Percentiles rank a stretch among this genome's conserved stretches.
Evolutionary conservation across 1,140 invertebrate genomes (phyloP).

Genomic region (Archegozetes longisetosus): DNA sequence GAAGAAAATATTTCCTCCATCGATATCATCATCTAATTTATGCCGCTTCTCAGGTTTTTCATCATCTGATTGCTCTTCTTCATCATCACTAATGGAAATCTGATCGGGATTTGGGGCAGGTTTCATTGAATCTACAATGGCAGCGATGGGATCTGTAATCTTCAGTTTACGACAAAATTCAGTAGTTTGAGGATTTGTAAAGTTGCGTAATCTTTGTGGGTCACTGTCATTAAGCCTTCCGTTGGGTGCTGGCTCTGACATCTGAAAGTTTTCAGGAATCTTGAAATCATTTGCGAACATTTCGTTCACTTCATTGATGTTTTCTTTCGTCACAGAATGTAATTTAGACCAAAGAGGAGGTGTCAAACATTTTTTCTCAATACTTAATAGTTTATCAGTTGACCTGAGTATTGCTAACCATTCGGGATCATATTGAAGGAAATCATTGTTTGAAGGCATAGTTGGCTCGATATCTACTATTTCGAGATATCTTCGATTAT

Average conservation of each 20-base stretch:
- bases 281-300: slow-evolving; percentile 47
- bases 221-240: slow-evolving; percentile 27
- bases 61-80: slow-evolving; percentile 12
- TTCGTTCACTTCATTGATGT: slow-evolving; percentile 44
- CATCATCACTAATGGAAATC: slow-evolving; percentile 1
- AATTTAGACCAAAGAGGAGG: neutral
- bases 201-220: slow-evolving; percentile 25
- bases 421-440: slow-evolving; percentile 69
- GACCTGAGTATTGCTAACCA: slow-evolving; percentile 73
- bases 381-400: slow-evolving; percentile 71
- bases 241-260: slow-evolving; percentile 44
- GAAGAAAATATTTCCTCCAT: neutral
- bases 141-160: slow-evolving; percentile 48
- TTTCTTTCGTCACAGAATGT: slow-evolving; percentile 40
- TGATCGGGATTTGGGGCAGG: slow-evolving; percentile 6
- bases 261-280: slow-evolving; percentile 57
- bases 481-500: slow-evolving; percentile 69
- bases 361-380: slow-evolving; percentile 36
- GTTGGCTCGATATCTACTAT: slow-evolving; percentile 19
- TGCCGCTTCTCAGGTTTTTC: slow-evolving; percentile 1
- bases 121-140: neutral
- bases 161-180: slow-evolving; percentile 59
- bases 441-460: slow-evolving; percentile 16
- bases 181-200: slow-evolving; percentile 63
- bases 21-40: neutral